phyloP scores from a whole-genome alignment of 2,113 vertebrate genomes.

The Tragelaphus strepsiceros region DNA sequence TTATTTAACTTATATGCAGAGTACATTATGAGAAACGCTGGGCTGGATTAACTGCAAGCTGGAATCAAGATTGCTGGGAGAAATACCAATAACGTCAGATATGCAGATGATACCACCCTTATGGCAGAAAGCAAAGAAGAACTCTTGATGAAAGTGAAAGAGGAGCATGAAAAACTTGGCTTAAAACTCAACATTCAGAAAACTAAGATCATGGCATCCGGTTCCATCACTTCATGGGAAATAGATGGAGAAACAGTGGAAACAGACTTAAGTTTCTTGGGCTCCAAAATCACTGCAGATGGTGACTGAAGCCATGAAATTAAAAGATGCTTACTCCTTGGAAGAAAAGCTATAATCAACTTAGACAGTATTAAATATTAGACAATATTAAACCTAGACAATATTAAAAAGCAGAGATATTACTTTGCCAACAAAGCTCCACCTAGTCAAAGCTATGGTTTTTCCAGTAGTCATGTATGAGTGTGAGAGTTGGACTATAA shows the following conservation, averaged over 20 bases:
- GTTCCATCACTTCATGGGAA: neutral
- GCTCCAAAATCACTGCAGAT: neutral
- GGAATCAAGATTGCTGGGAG: neutral
- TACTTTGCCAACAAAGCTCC: neutral
- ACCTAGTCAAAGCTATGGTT: neutral
- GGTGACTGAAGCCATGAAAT: neutral
- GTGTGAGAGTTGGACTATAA: neutral
- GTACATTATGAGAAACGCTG: neutral
- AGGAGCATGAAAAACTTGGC: neutral
- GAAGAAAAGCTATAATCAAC: neutral
- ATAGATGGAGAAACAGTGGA: neutral
- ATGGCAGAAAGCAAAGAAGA: neutral
- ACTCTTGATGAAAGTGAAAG: neutral
- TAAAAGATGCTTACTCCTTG: neutral
- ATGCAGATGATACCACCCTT: neutral
- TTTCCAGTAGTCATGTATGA: neutral
- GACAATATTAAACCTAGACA: neutral
- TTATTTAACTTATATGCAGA: neutral
- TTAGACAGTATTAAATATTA: neutral
- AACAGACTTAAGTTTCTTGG: neutral
- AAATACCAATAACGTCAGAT: neutral
- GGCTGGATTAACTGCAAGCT: neutral
- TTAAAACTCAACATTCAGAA: neutral
- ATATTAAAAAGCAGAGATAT: neutral
- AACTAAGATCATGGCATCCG: neutral